Conservation (phyloP, 2,888 invertebrate species). For the Drosophila conformis region DNA sequence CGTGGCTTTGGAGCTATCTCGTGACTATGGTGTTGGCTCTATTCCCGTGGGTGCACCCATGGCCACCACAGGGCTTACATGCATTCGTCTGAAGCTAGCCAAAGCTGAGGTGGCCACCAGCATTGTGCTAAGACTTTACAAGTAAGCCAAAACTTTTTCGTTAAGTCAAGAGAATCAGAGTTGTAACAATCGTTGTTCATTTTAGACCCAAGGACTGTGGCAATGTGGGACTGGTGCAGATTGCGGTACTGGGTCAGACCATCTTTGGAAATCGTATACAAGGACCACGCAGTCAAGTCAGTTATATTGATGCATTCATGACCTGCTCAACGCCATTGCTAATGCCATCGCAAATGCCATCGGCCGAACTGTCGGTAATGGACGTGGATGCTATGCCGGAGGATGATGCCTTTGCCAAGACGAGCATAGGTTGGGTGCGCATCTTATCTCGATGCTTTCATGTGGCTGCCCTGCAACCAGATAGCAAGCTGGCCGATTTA, state of each 20-base stretch:
- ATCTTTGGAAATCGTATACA: constrained; percentile 88
- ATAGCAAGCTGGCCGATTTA: constrained; percentile 85
- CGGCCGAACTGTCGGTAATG: constrained; percentile 31
- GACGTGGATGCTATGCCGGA: constrained; percentile 71
- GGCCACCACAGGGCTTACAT: constrained; percentile 94
- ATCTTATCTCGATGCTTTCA: constrained; percentile 92
- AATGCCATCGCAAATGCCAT: constrained; percentile 23
- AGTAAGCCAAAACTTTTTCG: constrained; percentile 57
- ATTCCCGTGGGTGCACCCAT: constrained; percentile 94
- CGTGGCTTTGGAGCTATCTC: constrained; percentile 93
- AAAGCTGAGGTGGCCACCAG: constrained; percentile 94
- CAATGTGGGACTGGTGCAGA: constrained; percentile 95
- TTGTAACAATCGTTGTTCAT: not conserved
- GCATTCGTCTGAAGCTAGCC: constrained; percentile 92
- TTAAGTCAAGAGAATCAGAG: not conserved
- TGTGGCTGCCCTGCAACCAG: constrained; percentile 82
- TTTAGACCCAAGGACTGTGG: constrained; percentile 93
- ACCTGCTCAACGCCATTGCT: constrained; percentile 41
- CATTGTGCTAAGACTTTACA: constrained; percentile 88
- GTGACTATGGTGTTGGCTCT: constrained; percentile 91
- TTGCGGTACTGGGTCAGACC: constrained; percentile 93
- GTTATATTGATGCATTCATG: constrained; percentile 55
- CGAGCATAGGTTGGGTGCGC: constrained; percentile 93
- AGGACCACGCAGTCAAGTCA: constrained; percentile 50
- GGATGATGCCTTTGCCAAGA: constrained; percentile 84